Evolutionary conservation across 2,797 vertebrate species (phyloP), one percentile per base, ranked within the genome.

Genomic region (Manis javanica): DNA sequence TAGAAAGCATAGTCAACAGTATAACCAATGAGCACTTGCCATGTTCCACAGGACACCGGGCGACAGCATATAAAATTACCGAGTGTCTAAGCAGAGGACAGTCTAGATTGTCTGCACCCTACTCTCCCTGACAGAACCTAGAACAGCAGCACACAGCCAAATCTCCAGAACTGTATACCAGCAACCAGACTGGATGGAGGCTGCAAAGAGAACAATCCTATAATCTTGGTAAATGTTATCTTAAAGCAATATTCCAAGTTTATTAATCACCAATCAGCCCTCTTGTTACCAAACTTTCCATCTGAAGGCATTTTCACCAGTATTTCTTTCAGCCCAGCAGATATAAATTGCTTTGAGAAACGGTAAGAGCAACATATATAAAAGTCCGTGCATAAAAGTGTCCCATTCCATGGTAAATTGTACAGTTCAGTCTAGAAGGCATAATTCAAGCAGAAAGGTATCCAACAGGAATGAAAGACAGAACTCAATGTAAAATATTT

Each of bases 391-490:
- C 18, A 91, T 42, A 68, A 71, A 68, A 72, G 26, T 3, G 71
- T 71, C 75, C 66, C 90, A 37, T 51, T 53, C 42, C 53, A 39
- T 57, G 23, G 23, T 31, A 93, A 92, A 57, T 87, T 78, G 93
- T 55, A 87, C 91, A 94, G 93, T 63, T 89, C 55, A 16, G 37
- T 74, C 84, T 92, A 63, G 53, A 89, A 90, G 86, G 53, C 53
- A 90, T 91, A 90, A 94, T 83, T 94, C 82, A 97, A 94, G 71
- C 59, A 93, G 90, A 93, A 96, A 93, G 77, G 92, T 95, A 96
- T 78, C 89, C 96, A 69, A 81, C 86, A 92, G 95, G 78, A 96
- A 93, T 97, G 88, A 98, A 98, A 98, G 83, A 95, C 96, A 96
- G 94, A 84, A 82, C 42, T 14, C 90, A 94, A 95, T 74, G 95